These are phyloP conservation scores for Atta texana DNA, from an alignment of 1,140 invertebrate genomes.

Conservation along the genomic window DNA sequence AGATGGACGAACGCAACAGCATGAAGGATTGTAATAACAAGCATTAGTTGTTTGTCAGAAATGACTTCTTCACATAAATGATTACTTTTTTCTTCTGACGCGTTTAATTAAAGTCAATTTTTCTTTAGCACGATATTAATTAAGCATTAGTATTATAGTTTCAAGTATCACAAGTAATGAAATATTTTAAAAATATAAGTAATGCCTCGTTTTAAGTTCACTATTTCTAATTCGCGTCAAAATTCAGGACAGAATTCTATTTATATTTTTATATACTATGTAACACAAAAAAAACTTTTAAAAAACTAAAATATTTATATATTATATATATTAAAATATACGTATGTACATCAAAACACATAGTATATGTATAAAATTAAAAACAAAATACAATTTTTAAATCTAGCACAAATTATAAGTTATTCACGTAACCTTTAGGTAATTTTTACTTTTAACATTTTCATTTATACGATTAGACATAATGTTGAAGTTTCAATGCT, in stretches of 20 bases:
- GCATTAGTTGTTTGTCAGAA: neutral
- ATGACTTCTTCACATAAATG: neutral
- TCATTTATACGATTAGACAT: neutral
- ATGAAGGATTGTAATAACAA: conserved; percentile 6
- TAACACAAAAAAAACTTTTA: neutral
- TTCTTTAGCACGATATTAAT: neutral
- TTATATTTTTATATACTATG: neutral
- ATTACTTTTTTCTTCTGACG: neutral
- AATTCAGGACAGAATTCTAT: neutral
- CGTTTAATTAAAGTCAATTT: neutral
- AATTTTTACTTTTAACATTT: neutral
- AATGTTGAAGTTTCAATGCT: neutral
- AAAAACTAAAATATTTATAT: neutral
- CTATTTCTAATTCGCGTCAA: neutral
- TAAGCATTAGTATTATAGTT: neutral
- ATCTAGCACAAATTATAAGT: neutral
- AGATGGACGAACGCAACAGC: conserved; percentile 3
- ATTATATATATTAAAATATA: neutral
- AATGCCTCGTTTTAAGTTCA: neutral
- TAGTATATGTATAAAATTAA: neutral
- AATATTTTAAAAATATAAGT: neutral
- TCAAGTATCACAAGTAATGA: neutral
- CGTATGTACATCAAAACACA: neutral
- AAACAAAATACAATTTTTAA: neutral
- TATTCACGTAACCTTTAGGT: no score